Percentiles rank a stretch among this genome's conserved stretches.
phyloP scores from a whole-genome alignment of 2,113 vertebrate species.

The Charina bottae region DNA sequence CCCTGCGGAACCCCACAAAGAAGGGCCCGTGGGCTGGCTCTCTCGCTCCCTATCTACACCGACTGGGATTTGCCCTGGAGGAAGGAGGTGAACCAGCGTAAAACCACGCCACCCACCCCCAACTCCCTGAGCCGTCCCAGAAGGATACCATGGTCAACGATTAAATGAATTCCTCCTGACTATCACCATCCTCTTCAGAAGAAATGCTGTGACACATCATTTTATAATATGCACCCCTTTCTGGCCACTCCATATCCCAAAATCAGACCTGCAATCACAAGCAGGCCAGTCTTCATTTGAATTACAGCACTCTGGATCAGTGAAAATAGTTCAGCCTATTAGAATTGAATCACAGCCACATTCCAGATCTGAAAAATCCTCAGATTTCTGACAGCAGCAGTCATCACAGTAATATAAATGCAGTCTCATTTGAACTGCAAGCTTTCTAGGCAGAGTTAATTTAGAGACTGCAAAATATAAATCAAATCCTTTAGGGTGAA shows the following conservation, averaged over 20 bases:
- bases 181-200: neutral
- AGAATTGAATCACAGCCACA: neutral
- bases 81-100: too few relatives aligned
- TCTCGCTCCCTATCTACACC: too few relatives aligned
- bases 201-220: neutral
- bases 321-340: neutral
- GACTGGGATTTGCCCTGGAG: too few relatives aligned
- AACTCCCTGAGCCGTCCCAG: too few relatives aligned
- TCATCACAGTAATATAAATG: neutral
- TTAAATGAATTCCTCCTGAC: too few relatives aligned
- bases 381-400: neutral
- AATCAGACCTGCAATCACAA: neutral
- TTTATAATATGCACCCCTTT: neutral
- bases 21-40: too few relatives aligned
- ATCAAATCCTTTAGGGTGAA: neutral
- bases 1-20: too few relatives aligned
- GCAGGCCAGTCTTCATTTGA: neutral
- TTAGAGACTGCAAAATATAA: neutral
- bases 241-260: neutral
- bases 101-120: too few relatives aligned
- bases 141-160: too few relatives aligned
- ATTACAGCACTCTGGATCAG: neutral
- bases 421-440: neutral
- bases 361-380: neutral
- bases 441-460: neutral